phyloP scores from a whole-genome alignment of 2,113 vertebrate species.

The Oncorhynchus mykiss region DNA sequence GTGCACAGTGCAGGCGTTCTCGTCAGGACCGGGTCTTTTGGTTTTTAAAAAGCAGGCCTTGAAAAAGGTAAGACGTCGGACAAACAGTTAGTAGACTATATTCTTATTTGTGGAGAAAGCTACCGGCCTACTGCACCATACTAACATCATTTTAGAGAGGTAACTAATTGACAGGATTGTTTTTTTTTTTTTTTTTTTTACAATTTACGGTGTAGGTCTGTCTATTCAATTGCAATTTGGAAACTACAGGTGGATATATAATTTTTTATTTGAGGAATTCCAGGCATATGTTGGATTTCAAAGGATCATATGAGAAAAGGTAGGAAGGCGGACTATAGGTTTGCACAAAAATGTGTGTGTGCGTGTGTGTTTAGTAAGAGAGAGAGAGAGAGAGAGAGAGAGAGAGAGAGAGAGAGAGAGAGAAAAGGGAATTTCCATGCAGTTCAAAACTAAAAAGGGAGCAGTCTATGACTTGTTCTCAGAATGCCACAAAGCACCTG shows the following conservation, averaged over 20 bases:
- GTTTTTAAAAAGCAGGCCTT: conserved; percentile 33
- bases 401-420: neutral
- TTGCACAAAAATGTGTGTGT: neutral
- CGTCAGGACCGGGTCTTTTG: conserved; percentile 48
- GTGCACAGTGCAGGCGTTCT: conserved; percentile 29
- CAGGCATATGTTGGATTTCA: too few species aligned
- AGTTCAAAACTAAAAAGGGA: conserved; percentile 9
- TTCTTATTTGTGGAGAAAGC: neutral
- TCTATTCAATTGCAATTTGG: neutral
- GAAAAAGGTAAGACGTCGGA: conserved; percentile 49
- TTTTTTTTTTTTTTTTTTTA: neutral
- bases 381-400: neutral
- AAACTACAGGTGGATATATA: neutral
- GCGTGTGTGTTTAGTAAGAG: neutral
- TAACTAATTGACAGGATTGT: neutral
- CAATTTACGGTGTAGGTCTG: neutral
- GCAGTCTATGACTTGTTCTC: neutral
- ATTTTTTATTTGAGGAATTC: neutral
- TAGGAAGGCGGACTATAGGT: neutral
- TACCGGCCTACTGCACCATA: neutral
- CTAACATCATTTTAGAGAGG: neutral
- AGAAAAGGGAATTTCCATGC: neutral
- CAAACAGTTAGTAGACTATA: conserved; percentile 32
- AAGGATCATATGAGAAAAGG: too few species aligned
- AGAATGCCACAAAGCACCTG: conserved; percentile 44